These are phyloP conservation scores for Trachymyrmex cornetzi DNA, from an alignment of 1,140 invertebrate genomes.

Conservation along the genomic window DNA sequence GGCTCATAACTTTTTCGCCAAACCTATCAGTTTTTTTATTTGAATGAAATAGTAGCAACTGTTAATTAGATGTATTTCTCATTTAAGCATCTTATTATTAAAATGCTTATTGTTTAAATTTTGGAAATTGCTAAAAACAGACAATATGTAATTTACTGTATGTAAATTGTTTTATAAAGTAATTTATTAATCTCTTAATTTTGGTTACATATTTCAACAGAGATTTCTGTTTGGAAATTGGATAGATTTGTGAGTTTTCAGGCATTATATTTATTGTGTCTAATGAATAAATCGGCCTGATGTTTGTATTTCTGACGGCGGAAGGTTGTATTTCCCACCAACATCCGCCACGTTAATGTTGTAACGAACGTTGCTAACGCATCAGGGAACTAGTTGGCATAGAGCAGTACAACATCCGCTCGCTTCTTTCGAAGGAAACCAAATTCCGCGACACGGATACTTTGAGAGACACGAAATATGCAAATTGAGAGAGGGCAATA, in stretches of 20 bases:
- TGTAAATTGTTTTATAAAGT: no score
- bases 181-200: background rate
- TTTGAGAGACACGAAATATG: conserved; percentile 32
- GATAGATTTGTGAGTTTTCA: background rate
- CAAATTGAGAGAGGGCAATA: conserved; percentile 29
- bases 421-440: conserved; percentile 28
- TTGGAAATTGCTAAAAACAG: background rate
- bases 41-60: background rate
- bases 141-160: background rate
- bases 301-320: background rate
- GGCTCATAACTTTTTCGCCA: background rate
- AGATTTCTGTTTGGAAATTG: background rate
- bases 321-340: background rate
- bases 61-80: background rate
- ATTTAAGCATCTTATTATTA: background rate
- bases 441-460: conserved; percentile 41
- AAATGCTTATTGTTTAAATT: background rate
- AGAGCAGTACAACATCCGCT: background rate
- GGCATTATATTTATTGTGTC: background rate
- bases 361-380: conserved; percentile 3
- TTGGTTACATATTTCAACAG: background rate
- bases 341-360: conserved; percentile 29
- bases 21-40: background rate
- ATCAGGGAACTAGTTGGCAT: background rate
- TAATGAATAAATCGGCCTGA: background rate